A percentile compares a stretch with the other conserved stretches of the same genome.
Conservation (phyloP, 2,113 vertebrate genomes). For the Lepus timidus region DNA sequence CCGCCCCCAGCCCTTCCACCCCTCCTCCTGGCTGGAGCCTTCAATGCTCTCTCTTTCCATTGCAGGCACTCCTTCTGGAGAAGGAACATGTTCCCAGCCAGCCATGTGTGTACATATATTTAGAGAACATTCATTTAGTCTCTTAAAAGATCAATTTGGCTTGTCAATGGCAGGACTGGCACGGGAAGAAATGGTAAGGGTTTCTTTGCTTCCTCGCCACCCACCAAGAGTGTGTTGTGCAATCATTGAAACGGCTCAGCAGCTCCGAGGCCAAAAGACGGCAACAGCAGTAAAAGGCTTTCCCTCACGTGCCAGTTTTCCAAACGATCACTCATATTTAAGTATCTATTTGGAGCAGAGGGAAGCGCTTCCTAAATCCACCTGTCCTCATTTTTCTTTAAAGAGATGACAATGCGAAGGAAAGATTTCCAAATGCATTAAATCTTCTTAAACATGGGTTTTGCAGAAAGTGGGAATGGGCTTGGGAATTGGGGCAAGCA, state of each 20-base stretch:
- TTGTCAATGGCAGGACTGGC: slow-evolving; percentile 78
- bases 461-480: neutral
- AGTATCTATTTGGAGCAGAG: slow-evolving; percentile 73
- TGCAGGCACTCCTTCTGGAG: slow-evolving; percentile 61
- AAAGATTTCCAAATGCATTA: slow-evolving; percentile 51
- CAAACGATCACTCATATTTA: slow-evolving; percentile 73
- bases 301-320: slow-evolving; percentile 47
- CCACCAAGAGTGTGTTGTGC: slow-evolving; percentile 61
- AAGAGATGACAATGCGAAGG: slow-evolving; percentile 57
- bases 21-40: neutral
- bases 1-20: neutral
- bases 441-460: slow-evolving; percentile 49
- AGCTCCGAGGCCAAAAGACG: slow-evolving; percentile 65
- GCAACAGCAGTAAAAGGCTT: slow-evolving; percentile 26
- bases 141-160: slow-evolving; percentile 82
- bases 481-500: neutral
- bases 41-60: slow-evolving; percentile 66
- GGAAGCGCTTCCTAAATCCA: slow-evolving; percentile 74
- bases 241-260: slow-evolving; percentile 49
- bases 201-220: slow-evolving; percentile 60
- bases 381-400: slow-evolving; percentile 81
- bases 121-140: slow-evolving; percentile 76
- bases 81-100: slow-evolving; percentile 52
- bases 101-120: slow-evolving; percentile 67
- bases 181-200: slow-evolving; percentile 56